Conservation (phyloP, 1,140 invertebrate genomes). For the Drosophila pandora region DNA sequence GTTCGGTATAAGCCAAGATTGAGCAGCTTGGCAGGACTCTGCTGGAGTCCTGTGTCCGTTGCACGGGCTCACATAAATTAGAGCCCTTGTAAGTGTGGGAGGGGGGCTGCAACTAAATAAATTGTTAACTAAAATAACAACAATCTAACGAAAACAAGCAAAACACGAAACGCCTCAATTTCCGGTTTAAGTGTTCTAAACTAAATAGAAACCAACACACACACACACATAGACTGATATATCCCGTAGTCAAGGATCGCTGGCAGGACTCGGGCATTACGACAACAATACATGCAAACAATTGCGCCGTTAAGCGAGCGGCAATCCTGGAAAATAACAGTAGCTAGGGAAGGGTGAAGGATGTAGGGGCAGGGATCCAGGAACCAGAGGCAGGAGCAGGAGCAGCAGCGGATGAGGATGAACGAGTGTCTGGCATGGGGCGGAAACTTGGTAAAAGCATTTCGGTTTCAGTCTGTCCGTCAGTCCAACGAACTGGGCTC, state of each 20-base stretch:
- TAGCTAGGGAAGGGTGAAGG: neutral
- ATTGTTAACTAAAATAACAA: constrained; percentile 83
- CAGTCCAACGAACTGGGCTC: constrained; percentile 37
- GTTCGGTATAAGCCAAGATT: constrained; percentile 1
- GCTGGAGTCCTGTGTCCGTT: constrained; percentile 31
- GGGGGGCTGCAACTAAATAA: constrained; percentile 67
- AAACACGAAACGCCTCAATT: constrained; percentile 82
- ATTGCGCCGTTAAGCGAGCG: constrained; percentile 60
- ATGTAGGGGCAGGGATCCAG: constrained; percentile 9
- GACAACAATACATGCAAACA: constrained; percentile 61
- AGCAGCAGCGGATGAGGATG: constrained; percentile 28
- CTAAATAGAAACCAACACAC: constrained; percentile 63
- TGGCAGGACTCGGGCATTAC: constrained; percentile 15
- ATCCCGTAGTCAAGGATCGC: constrained; percentile 10
- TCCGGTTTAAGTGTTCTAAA: constrained; percentile 81
- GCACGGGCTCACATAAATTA: constrained; percentile 68
- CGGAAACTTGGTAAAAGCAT: constrained; percentile 79
- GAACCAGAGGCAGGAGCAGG: neutral
- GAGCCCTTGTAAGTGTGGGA: constrained; percentile 16
- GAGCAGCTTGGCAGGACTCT: neutral
- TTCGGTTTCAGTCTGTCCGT: constrained; percentile 64
- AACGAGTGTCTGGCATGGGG: constrained; percentile 61
- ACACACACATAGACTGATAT: constrained; percentile 23
- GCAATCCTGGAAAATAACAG: constrained; percentile 15
- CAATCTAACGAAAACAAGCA: constrained; percentile 80